Base-by-base conservation (phyloP, 2,113 vertebrate genomes). In the Girardinichthys multiradiatus region DNA sequence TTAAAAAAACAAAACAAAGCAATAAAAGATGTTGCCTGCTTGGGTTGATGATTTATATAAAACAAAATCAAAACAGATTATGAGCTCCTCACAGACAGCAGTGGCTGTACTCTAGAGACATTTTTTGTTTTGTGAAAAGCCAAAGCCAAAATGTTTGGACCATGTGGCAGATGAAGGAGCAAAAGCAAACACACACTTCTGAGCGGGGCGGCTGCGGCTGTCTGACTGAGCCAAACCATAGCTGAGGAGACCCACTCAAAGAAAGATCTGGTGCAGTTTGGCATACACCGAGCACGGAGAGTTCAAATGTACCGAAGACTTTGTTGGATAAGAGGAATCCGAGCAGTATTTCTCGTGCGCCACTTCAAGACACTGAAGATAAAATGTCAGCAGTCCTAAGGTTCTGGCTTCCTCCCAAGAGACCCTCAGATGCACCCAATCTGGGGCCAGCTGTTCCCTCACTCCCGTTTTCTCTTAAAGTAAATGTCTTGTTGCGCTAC, bases 171-270 rank as follows among this genome's bases (percentile, higher is more conserved):
- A 74, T 66, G 78, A 78, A 79, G 66, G 81, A 83, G 54, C 76
- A 81, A 80, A 64, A 69, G 45, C 73, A 81, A 85, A 84, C 58
- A 78, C 66, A 74, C 31, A 70, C 57, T 54, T 68, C 65, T 57
- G 1, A 35, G 58, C 17, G 4, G 51, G 64, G 67, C 37, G 26
- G 42, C 72, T 82, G 76, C 10, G 80, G 72, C 76, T 72, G 69
- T 60, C 59, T 58, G 60, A 57, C 61, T 57, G 81, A 86, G 84
- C 87, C 88, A 88, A 88, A 89, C 83, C 80, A 73, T 65, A 86
- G 83, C 77, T 33, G 83, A 84, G 70, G 59, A 60, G 77, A 91
- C 59, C 85, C 82, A 76, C 78, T 80, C 77, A 79, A 72, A 85
- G 82, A 75, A 81, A 80, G 79, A 74, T 81, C 80, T 51, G 70